A percentile compares a stretch with the other conserved stretches of the same genome.
Conservation (phyloP, 2,888 invertebrate genomes). For the Eudasyphora cyanicolor region DNA sequence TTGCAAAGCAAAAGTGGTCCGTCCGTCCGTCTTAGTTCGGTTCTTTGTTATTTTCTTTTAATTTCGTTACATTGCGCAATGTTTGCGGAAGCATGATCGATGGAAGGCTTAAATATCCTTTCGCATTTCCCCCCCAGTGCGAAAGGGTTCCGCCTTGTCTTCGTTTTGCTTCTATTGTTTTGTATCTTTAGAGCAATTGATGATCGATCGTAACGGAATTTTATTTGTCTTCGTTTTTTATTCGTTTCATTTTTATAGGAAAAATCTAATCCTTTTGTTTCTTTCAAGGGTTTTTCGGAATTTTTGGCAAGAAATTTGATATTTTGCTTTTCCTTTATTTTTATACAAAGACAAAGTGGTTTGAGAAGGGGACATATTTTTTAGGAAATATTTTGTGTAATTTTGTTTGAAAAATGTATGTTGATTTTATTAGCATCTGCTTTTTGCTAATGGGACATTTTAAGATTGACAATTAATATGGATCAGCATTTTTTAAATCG, state of each 20-base stretch:
- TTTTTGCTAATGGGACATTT: constrained; percentile 61
- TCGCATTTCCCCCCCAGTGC: constrained; percentile 52
- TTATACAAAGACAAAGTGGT: neutral
- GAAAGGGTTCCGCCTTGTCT: constrained; percentile 68
- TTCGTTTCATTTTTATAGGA: constrained; percentile 41
- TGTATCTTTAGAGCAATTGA: constrained; percentile 49
- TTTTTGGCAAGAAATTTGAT: constrained; percentile 64
- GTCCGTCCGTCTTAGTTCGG: too few species aligned
- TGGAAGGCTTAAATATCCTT: constrained; percentile 69
- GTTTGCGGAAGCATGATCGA: constrained; percentile 69
- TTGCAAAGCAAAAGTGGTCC: constrained; percentile 37
- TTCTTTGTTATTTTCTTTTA: constrained; percentile 10
- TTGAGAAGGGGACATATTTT: constrained; percentile 45
- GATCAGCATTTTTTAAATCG: too few species aligned
- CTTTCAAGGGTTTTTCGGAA: neutral
- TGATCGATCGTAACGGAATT: constrained; percentile 50
- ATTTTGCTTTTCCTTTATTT: constrained; percentile 58
- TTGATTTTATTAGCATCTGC: constrained; percentile 48
- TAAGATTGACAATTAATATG: too few species aligned
- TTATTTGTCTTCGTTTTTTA: constrained; percentile 43
- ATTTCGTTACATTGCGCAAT: constrained; percentile 59
- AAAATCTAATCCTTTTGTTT: constrained; percentile 42
- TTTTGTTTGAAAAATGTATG: constrained; percentile 19
- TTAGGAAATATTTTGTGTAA: constrained; percentile 42
- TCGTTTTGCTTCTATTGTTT: neutral